These are phyloP conservation scores for Agrotis ipsilon DNA, from an alignment of 2,888 invertebrate species.

Conservation along the genomic window DNA sequence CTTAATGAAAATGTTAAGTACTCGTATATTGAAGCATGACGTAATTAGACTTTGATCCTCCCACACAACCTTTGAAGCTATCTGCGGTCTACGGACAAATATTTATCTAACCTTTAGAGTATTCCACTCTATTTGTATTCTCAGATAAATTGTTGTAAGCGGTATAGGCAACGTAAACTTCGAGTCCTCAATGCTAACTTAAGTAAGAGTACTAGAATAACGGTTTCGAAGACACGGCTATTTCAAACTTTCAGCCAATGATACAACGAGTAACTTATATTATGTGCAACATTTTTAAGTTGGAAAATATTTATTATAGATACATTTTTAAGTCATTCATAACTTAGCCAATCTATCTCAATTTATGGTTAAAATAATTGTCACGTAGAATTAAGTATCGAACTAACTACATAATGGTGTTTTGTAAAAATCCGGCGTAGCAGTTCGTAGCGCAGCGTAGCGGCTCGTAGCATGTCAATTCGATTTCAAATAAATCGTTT, in stretches of 20 bases:
- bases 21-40: not conserved
- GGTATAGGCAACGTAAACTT: too few species aligned
- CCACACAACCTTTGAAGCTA: not conserved
- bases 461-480: not conserved
- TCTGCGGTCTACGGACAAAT: not conserved
- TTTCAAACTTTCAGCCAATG: too few species aligned
- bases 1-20: not conserved
- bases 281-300: not conserved
- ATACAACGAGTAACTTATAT: too few species aligned
- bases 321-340: not conserved
- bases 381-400: not conserved
- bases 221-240: too few species aligned
- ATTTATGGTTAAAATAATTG: not conserved
- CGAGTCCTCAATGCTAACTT: not conserved
- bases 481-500: not conserved
- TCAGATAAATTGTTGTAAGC: too few species aligned
- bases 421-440: not conserved
- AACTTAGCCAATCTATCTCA: not conserved
- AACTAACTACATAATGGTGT: not conserved
- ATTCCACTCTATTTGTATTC: not conserved
- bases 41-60: not conserved
- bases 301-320: not conserved
- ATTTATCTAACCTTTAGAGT: constrained; percentile 10
- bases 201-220: too few species aligned
- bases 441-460: not conserved